These are phyloP conservation scores for Sclerurus mexicanus DNA, from an alignment of 2,113 vertebrate genomes.

Conservation along the genomic window DNA sequence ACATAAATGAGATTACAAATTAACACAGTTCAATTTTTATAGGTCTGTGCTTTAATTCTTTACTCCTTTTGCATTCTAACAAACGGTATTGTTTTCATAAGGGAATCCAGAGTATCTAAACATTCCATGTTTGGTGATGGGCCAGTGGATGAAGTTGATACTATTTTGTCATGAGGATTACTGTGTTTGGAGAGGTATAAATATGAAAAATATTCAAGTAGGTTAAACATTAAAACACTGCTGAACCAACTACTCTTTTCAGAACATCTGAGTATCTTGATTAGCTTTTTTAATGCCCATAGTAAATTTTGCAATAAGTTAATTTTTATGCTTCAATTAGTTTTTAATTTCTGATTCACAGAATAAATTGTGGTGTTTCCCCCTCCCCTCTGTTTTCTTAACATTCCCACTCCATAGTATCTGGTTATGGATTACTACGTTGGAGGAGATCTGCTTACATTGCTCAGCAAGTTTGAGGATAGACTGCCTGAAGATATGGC, in stretches of 20 bases:
- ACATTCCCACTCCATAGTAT: slow-evolving; percentile 74
- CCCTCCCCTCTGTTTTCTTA: background rate
- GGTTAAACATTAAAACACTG: background rate
- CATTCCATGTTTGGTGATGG: background rate
- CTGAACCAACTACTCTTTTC: background rate
- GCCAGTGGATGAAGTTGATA: background rate
- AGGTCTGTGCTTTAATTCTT: background rate
- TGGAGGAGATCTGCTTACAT: slow-evolving; percentile 94
- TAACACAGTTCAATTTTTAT: background rate
- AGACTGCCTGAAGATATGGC: slow-evolving; percentile 98
- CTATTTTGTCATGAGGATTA: background rate
- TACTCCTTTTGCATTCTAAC: background rate
- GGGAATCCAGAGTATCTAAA: background rate
- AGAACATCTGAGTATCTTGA: background rate
- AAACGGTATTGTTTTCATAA: background rate
- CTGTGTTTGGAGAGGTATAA: background rate
- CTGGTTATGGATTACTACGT: slow-evolving; percentile 99
- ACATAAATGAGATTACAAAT: background rate
- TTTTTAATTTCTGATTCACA: background rate
- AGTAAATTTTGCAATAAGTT: background rate
- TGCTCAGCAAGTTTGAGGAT: slow-evolving; percentile 99
- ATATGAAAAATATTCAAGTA: background rate
- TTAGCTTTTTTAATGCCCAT: background rate
- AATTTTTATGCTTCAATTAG: background rate
- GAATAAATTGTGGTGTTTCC: background rate